A percentile compares a stretch with the other conserved stretches of the same genome.
Evolutionary conservation across 2,113 vertebrate species (phyloP).

Genomic region (Notothenia coriiceps): DNA sequence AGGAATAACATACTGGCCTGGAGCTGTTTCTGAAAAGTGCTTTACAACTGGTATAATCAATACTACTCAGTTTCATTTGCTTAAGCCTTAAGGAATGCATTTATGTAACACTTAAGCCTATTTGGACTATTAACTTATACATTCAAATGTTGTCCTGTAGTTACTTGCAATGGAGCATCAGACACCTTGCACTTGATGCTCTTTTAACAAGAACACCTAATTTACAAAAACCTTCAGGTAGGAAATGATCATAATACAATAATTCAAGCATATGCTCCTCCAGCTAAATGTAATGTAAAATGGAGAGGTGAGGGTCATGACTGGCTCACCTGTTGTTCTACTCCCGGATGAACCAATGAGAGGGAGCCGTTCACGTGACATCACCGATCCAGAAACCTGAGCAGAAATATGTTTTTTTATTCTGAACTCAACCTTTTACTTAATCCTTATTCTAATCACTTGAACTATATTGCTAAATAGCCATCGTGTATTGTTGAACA

Average conservation of each 20-base stretch:
- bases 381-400: conserved; percentile 27
- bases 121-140: not conserved
- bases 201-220: not conserved
- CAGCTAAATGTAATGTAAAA: not conserved
- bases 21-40: not conserved
- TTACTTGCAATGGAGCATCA: not conserved
- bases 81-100: not conserved
- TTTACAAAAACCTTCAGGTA: not conserved
- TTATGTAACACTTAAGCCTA: not conserved
- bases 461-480: no score
- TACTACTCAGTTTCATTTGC: not conserved
- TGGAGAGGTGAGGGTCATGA: not conserved
- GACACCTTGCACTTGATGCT: not conserved
- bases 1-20: not conserved
- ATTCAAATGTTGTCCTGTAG: not conserved
- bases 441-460: no score
- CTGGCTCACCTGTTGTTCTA: conserved; percentile 71
- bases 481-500: no score
- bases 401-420: conserved; percentile 11
- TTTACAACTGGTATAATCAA: not conserved
- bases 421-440: not conserved
- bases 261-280: not conserved
- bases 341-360: conserved; percentile 69
- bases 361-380: conserved; percentile 76
- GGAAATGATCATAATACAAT: not conserved